These are phyloP conservation scores for Agrypnia vestita DNA, from an alignment of 1,140 invertebrate species.

Conservation along the genomic window DNA sequence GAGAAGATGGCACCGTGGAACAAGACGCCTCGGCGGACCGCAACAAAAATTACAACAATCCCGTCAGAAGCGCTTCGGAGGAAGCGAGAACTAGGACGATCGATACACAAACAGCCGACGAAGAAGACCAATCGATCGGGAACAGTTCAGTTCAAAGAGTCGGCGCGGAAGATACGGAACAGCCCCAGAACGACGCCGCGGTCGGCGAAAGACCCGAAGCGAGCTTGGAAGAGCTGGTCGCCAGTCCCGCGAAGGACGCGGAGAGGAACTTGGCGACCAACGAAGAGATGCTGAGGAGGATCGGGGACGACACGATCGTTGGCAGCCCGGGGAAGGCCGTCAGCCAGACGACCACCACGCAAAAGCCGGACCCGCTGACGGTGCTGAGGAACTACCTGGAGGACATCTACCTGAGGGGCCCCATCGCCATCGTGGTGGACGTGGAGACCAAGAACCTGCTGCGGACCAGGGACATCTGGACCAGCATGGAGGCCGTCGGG, in stretches of 20 bases:
- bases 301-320: constrained; percentile 14
- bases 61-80: not conserved
- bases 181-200: not conserved
- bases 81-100: not conserved
- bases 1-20: not conserved
- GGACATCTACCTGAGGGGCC: constrained; percentile 74
- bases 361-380: constrained; percentile 45
- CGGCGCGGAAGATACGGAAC: not conserved
- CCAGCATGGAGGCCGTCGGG: constrained; percentile 64
- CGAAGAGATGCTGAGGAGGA: constrained; percentile 8
- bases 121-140: constrained; percentile 2
- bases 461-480: constrained; percentile 71
- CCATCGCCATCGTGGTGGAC: constrained; percentile 73
- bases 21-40: not conserved
- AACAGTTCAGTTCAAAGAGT: constrained; percentile 5
- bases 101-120: not conserved
- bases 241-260: not conserved
- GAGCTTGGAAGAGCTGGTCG: not conserved
- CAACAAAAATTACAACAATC: not conserved
- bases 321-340: not conserved
- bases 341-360: constrained; percentile 19
- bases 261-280: not conserved
- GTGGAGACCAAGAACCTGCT: constrained; percentile 67
- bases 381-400: constrained; percentile 73
- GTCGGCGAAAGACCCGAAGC: not conserved